Conservation (phyloP, 2,797 vertebrate genomes). For the Pseudochirops corinnae region DNA sequence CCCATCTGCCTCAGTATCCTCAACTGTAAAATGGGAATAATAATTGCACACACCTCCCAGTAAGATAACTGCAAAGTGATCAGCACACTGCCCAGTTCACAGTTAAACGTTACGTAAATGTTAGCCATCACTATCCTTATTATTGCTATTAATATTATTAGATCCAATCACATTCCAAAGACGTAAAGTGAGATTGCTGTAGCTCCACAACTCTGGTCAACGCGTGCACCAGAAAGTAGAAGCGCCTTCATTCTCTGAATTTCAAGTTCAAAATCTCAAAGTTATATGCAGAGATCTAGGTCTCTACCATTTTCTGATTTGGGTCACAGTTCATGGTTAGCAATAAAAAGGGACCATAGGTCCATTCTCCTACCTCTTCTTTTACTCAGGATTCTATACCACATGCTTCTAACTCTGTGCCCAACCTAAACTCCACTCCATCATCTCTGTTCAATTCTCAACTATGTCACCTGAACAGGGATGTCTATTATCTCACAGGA, state of each 20-base stretch:
- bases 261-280: constrained; percentile 23
- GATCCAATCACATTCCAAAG: constrained; percentile 27
- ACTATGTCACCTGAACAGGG: neutral
- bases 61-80: neutral
- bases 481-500: neutral
- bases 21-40: neutral
- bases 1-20: neutral
- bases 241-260: neutral
- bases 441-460: constrained; percentile 18
- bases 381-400: constrained; percentile 32
- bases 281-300: neutral
- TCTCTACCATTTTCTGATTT: neutral
- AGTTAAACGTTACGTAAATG: neutral
- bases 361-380: neutral
- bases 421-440: neutral
- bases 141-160: neutral
- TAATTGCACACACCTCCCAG: neutral
- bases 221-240: constrained; percentile 6
- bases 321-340: constrained; percentile 20
- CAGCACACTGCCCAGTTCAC: neutral
- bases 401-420: constrained; percentile 18
- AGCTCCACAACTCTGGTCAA: constrained; percentile 31
- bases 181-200: neutral
- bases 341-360: neutral
- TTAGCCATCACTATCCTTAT: neutral